Base-by-base conservation (phyloP, 2,797 vertebrate genomes). In the Luscinia megarhynchos region DNA sequence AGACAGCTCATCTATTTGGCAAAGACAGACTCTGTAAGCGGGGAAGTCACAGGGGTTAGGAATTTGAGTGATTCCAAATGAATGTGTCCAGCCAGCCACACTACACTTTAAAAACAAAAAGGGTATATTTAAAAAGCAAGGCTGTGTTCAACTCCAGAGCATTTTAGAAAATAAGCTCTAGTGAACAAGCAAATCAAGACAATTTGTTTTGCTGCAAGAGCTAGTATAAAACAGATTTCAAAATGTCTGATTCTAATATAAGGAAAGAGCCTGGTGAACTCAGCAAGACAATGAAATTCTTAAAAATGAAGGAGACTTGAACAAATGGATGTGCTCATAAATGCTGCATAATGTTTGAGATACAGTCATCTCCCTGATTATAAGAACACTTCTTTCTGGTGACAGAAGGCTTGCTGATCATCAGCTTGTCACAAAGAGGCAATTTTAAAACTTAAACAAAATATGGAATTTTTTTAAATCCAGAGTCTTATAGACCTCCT, bases 361-460 rank as follows among this genome's bases (percentile, higher is more conserved):
- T 30, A 53, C 38, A 81, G 32, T 62, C 48, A 64, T 51, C 53
- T 79, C 75, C 51, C 70, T 62, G n/a, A 58, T 41, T 92, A 23
- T 79, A 73, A 82, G 51, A 92, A 76, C 43, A 76, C 27, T 90
- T 86, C 46, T 36, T 24, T 86, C 62, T 40, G 36, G 38, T 64
- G 66, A 84, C 69, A 88, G 68, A 86, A 92, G 29, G 50, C 50
- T 93, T 80, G 50, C 43, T 69, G 58, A 92, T 92, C 67, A 84
- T 79, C 87, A 62, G 11, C 63, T 89, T 92, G 79, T 84, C 81
- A 70, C 10, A 69, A 64, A 84, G 78, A 85, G 54, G 32, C 11
- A 67, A 87, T 89, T 89, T 93, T 63, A 87, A 76, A 92, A 73
- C 51, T 83, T 62, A 67, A 87, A 80, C 8, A 53, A 83, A 93